These are phyloP conservation scores for Lepidonotus clava DNA, from an alignment of 2,888 invertebrate species.

Conservation along the genomic window DNA sequence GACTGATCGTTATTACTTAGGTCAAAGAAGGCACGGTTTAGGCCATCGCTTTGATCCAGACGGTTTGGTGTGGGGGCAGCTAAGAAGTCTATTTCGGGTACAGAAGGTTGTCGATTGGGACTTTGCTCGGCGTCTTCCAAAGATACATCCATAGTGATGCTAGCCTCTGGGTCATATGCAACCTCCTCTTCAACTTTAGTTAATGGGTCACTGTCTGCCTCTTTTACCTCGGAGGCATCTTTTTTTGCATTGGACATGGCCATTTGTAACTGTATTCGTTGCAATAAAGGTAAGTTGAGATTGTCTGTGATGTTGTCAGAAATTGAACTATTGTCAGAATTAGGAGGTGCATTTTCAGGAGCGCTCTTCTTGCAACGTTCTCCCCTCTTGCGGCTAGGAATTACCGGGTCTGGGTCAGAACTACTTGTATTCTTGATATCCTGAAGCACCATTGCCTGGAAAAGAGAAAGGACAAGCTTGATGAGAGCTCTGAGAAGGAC, in stretches of 20 bases:
- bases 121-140: too few relatives aligned
- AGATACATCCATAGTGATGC: too few relatives aligned
- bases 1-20: neutral
- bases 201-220: too few relatives aligned
- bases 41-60: neutral
- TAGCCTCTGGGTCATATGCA: too few relatives aligned
- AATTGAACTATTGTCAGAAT: neutral
- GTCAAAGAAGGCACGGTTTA: neutral
- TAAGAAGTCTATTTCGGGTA: too few relatives aligned
- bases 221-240: too few relatives aligned
- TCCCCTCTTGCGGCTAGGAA: neutral
- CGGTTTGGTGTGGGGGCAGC: neutral
- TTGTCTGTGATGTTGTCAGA: neutral
- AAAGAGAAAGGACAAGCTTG: too few relatives aligned
- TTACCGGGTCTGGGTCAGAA: neutral
- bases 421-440: conserved; percentile 29
- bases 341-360: neutral
- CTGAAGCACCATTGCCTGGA: conserved; percentile 10
- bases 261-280: conserved; percentile 15
- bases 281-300: neutral
- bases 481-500: too few relatives aligned
- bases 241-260: neutral
- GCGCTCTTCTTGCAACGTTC: neutral
- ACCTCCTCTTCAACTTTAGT: too few relatives aligned
- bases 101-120: too few relatives aligned